These are phyloP conservation scores for Brachionus sp. DNA, from an alignment of 1,140 invertebrate genomes.

Conservation along the genomic window DNA sequence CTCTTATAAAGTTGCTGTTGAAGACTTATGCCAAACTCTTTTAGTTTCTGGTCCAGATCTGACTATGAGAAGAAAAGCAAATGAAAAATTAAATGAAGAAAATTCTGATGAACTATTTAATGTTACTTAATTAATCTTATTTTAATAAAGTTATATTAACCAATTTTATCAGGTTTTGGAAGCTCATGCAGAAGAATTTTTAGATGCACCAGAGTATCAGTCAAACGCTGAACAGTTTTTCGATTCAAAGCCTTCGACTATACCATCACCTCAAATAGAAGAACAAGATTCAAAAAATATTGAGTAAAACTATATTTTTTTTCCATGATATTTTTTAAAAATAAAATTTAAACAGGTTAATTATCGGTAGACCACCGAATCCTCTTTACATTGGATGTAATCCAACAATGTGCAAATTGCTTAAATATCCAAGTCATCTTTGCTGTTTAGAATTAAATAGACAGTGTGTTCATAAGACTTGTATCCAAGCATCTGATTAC, in stretches of 20 bases:
- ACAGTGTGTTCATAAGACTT: slow-evolving; percentile 3
- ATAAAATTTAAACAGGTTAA: not conserved
- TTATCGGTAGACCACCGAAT: slow-evolving; percentile 27
- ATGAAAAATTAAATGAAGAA: slow-evolving; percentile 11
- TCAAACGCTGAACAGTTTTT: not conserved
- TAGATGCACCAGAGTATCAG: not conserved
- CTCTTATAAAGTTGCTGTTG: slow-evolving; percentile 17
- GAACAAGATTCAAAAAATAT: not conserved
- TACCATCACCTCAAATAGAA: not conserved
- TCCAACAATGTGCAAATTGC: slow-evolving; percentile 32
- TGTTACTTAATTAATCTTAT: not conserved
- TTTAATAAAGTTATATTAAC: not conserved
- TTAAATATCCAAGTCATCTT: slow-evolving; percentile 16
- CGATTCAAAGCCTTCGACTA: not conserved
- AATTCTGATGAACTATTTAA: not conserved
- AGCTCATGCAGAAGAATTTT: slow-evolving; percentile 23
- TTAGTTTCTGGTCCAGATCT: slow-evolving; percentile 35
- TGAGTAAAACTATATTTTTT: not conserved
- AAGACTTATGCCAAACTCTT: slow-evolving; percentile 41
- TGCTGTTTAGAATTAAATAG: slow-evolving; percentile 41
- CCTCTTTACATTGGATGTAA: slow-evolving; percentile 32
- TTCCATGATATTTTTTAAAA: not conserved
- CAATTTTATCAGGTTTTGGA: not conserved
- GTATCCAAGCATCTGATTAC: slow-evolving; percentile 75
- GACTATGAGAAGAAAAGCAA: slow-evolving; percentile 15